Evolutionary conservation across 2,113 vertebrate genomes (phyloP).

Genomic region (Eidolon helvum): DNA sequence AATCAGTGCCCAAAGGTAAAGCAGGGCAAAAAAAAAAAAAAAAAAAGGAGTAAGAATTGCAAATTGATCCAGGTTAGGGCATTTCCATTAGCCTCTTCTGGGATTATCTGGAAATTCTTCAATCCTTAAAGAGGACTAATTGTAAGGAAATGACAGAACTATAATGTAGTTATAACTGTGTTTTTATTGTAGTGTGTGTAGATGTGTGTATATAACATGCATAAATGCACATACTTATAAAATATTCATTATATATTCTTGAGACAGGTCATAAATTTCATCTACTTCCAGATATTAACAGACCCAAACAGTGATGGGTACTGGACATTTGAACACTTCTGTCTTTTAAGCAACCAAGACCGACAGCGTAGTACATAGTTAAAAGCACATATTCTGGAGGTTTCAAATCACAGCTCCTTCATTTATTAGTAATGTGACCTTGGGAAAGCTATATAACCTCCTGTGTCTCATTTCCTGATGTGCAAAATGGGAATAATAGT

Average conservation of each 20-base stretch:
- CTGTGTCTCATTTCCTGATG: not conserved
- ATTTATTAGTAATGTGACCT: not conserved
- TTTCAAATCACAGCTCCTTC: not conserved
- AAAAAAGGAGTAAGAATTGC: not conserved
- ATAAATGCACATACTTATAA: conserved; percentile 18
- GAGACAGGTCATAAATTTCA: conserved; percentile 33
- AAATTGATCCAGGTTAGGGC: not conserved
- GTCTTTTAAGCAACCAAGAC: conserved; percentile 8
- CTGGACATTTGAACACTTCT: conserved; percentile 4
- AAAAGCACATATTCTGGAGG: not conserved
- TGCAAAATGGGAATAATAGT: not conserved
- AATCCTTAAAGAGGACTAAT: not conserved
- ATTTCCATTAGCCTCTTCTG: not conserved
- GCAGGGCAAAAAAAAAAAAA: not conserved
- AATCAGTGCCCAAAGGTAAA: not conserved
- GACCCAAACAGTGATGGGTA: not conserved
- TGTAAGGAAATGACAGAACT: not conserved
- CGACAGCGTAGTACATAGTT: not conserved
- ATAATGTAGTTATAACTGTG: not conserved
- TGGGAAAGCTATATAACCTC: not conserved
- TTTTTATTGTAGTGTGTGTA: not conserved
- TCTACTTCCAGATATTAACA: conserved; percentile 9
- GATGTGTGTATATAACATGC: not conserved
- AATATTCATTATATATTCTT: conserved; percentile 21
- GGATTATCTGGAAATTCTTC: not conserved